Base-by-base conservation (phyloP, 2,797 vertebrate species). In the Acrossocheilus fasciatus region DNA sequence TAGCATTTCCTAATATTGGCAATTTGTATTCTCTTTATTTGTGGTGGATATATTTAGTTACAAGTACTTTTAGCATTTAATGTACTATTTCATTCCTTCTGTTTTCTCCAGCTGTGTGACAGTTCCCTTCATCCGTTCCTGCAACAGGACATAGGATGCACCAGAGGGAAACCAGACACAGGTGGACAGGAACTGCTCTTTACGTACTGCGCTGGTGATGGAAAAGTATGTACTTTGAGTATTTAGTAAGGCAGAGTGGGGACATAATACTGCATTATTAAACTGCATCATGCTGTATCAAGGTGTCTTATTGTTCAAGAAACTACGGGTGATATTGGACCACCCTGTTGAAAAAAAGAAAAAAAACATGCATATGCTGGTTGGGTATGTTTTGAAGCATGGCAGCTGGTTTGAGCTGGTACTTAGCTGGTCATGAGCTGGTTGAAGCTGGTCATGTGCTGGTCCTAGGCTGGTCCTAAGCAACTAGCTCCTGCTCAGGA, bases 61-160 rank as follows among this genome's bases (percentile, higher is more conserved):
- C 3, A 79, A 11, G 8, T 66, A 62, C 9, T 11, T 50, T n/a
- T 23, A 34, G 47, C n/a, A 85, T 69, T 62, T 39, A 81, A 39
- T 83, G 83, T 70, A 62, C 17, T 47, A 9, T 36, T 89, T 87
- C 57, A 12, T 86, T 20, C 26, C 20, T 45, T 34, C 68, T 34
- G 50, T 79, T 75, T 82, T 69, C 45, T 45, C 4, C 86, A 96
- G 94, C 84, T 92, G 64, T 91, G 93, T 83, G 93, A 91, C 66
- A 93, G 88, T 91, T 89, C 94, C 82, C 94, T 96, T 74, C 95
- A 96, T 95, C 95, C 94, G 0, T 96, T 96, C 95, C 95, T 96
- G 95, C 95, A 96, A 94, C 95, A 95, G 95, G 95, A 96, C 81
- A 87, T 93, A 68, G 94, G 94, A 92, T 93, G 91, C 87, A 84